Evolutionary conservation across 1,140 invertebrate species (phyloP), one percentile per base, ranked within the genome.

Genomic region (Papilio xuthus): DNA sequence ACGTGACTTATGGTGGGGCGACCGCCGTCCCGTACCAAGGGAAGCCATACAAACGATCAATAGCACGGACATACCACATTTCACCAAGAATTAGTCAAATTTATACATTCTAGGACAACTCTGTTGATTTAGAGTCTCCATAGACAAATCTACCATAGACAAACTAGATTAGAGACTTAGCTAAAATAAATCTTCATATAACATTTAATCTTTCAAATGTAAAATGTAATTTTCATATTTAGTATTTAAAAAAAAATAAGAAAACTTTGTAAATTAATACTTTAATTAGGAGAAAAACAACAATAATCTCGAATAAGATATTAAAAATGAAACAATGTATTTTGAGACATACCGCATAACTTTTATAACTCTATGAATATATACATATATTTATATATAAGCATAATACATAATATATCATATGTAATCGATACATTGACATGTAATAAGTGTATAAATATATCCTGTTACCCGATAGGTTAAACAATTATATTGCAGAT

Each of bases 301-400:
- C 26, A 67, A 67, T 67, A 67, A 67, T 67, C 60, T 67, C 60
- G 60, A 67, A 67, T 67, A 67, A 28, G 60, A 32, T 67, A 15
- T 67, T 18, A 50, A 67, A 32, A 67, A 28, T 67, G 60, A 67
- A 67, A 67, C 60, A 67, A 67, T 67, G 60, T 67, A 28, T 67
- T 67, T 67, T 67, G 60, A 67, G 13, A 67, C 60, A 67, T 28
- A 67, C 60, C 12, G 60, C 26, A 15, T 67, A 67, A 67, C 60
- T 67, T 67, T 67, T 28, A 4, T 67, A 28, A 60, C 10, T 12
- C 20, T 60, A 60, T 60, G 20, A 13, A 18, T 50, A 50, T 26
- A 67, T 67, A 28, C 60, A 28, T 28, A 67, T 67, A 28, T 28
- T 15, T 60, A 60, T 67, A 28, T 67, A 67, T 67, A 67, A 67